A percentile compares a stretch with the other conserved stretches of the same genome.
Evolutionary conservation across 2,888 invertebrate species (phyloP).

Genomic region (Lapara coniferarum): DNA sequence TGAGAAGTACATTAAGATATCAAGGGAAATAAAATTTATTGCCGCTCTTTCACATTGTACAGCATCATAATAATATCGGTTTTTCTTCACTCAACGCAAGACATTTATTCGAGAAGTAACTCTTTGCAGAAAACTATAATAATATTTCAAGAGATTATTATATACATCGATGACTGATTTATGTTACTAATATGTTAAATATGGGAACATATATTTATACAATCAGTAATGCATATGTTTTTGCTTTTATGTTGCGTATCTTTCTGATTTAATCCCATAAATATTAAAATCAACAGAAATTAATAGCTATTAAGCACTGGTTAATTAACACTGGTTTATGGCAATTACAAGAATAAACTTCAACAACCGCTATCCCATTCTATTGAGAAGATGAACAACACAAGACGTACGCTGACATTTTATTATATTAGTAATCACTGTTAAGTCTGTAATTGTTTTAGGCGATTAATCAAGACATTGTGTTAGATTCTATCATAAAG

Average conservation of each 20-base stretch:
- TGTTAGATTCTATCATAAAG: constrained; percentile 40
- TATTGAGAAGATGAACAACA: neutral
- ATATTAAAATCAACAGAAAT: no score
- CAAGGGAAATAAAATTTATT: neutral
- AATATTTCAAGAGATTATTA: no score
- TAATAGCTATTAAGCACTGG: no score
- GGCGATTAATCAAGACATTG: constrained; percentile 40
- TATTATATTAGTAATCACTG: constrained; percentile 23
- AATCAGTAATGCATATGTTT: no score
- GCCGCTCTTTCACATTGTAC: neutral
- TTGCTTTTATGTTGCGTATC: neutral
- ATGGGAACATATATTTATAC: no score
- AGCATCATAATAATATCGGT: neutral
- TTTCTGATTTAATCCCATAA: neutral
- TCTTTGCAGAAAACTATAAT: no score
- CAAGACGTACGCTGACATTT: neutral
- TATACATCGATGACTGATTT: no score
- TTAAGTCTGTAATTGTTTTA: constrained; percentile 28
- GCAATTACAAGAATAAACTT: neutral
- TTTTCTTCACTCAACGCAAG: neutral
- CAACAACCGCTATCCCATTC: neutral
- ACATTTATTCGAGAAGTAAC: neutral
- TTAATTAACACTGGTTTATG: neutral
- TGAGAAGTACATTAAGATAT: neutral
- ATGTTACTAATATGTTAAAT: no score